phyloP scores from a whole-genome alignment of 2,888 invertebrate species.

The Ophion costatus region DNA sequence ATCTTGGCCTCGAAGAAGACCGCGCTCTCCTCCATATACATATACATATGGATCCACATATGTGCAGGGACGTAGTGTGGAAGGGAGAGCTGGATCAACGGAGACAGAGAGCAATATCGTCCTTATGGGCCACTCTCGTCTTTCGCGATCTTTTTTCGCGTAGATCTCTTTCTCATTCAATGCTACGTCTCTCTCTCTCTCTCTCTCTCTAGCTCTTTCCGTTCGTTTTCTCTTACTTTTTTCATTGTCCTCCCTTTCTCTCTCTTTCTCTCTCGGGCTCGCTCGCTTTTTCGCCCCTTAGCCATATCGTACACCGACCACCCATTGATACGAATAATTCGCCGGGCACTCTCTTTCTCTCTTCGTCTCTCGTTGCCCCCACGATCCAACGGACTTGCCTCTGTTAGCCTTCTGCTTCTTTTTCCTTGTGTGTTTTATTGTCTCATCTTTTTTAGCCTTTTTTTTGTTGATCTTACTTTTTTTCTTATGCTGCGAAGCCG shows the following conservation, averaged over 20 bases:
- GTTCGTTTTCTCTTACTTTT: conserved; percentile 43
- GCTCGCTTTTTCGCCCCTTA: conserved; percentile 56
- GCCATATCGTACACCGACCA: conserved; percentile 76
- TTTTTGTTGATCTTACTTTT: background rate
- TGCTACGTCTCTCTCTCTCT: conserved; percentile 45
- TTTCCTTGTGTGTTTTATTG: too few relatives aligned
- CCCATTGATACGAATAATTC: conserved; percentile 76
- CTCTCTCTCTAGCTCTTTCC: conserved; percentile 49
- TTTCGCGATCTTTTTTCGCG: conserved; percentile 35
- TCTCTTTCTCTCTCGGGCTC: conserved; percentile 44
- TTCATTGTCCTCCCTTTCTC: conserved; percentile 29
- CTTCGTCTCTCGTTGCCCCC: background rate
- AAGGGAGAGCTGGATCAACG: conserved; percentile 69
- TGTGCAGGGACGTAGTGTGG: background rate
- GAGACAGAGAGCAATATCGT: conserved; percentile 75
- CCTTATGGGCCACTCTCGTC: conserved; percentile 65
- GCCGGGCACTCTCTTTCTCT: conserved; percentile 24
- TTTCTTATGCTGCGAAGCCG: background rate
- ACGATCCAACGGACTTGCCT: too few relatives aligned
- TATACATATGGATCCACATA: background rate
- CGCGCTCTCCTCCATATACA: conserved; percentile 14
- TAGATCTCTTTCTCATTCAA: conserved; percentile 18
- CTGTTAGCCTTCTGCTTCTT: background rate
- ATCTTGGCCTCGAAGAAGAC: conserved; percentile 75
- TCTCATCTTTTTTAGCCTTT: background rate